Base-by-base conservation (phyloP, 2,113 vertebrate genomes). In the Chaetura pelagica region DNA sequence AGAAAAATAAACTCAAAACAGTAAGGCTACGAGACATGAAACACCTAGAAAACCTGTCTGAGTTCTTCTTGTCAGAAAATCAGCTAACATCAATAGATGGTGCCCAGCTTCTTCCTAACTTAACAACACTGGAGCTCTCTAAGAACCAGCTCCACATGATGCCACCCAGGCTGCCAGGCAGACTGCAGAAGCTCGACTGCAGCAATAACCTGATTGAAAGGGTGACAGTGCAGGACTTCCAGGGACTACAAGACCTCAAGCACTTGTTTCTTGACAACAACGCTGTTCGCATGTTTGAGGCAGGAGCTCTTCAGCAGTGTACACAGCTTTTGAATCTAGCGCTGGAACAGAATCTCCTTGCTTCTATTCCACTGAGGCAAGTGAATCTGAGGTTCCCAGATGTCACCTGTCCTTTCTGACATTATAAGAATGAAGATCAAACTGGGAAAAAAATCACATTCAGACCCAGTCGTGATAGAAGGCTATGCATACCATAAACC, bases 261-360 rank as follows among this genome's bases (percentile, higher is more conserved):
- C 98, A 99, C 87, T 96, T 99, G 58, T 98, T 99, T 93, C 97
- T 99, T 29, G 98, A 99, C 92, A 98, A 98, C 96, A 99, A 99
- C 0, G 58, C 93, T 12, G 98, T 99, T 35, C 97, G 84, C 34
- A 69, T 42, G 10, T 98, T 99, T 4, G 98, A 99, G 92, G 96
- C 97, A 6, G 98, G 98, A 51, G 98, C 98, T 68, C 97, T 98
- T 87, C 98, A 97, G 86, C 96, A 95, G 84, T 98, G 98, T 27
- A 75, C 27, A 0, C 97, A 98, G 54, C 97, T 98, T 61, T 98
- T 97, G 6, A 98, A 98, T 85, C 93, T 99, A 89, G 98, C 98
- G 0, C 87, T 98, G 97, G 98, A 99, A 84, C 98, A 98, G 97
- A 99, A 99, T 69, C 96, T 97, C 40, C 97, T 99, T 20, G 32